phyloP scores from a whole-genome alignment of 2,797 vertebrate species.

The Harpagifer antarcticus region DNA sequence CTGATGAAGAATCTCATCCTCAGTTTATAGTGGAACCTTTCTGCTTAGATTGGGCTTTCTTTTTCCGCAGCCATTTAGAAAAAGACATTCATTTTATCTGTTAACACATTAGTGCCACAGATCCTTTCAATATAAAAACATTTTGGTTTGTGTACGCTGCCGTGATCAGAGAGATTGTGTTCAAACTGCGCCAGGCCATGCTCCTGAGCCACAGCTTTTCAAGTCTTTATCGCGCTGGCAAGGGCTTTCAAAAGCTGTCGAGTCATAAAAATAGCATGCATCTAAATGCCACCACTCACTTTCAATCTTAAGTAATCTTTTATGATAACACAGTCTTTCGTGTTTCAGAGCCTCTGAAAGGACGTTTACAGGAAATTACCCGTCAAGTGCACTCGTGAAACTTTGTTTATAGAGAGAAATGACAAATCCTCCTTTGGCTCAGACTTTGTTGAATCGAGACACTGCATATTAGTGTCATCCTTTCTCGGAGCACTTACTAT shows the following conservation, averaged over 20 bases:
- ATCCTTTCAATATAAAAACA: slow-evolving; percentile 28
- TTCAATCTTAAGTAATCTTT: slow-evolving; percentile 70
- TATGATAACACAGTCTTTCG: slow-evolving; percentile 63
- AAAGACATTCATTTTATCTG: neutral
- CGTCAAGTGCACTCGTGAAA: slow-evolving; percentile 56
- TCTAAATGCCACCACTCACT: slow-evolving; percentile 70
- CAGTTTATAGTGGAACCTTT: neutral
- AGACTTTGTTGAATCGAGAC: slow-evolving; percentile 40
- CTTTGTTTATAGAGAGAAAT: slow-evolving; percentile 65
- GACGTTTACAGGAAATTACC: slow-evolving; percentile 68
- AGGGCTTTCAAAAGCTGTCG: slow-evolving; percentile 74
- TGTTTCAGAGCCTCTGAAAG: slow-evolving; percentile 52
- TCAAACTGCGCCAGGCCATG: slow-evolving; percentile 38
- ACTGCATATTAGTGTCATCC: slow-evolving; percentile 26
- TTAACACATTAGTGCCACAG: neutral
- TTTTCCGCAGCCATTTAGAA: slow-evolving; percentile 14
- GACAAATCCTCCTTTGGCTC: slow-evolving; percentile 54
- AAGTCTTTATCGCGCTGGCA: slow-evolving; percentile 80
- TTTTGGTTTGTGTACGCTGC: slow-evolving; percentile 19
- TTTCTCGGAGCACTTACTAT: neutral
- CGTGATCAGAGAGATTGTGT: slow-evolving; percentile 37
- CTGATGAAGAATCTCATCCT: slow-evolving; percentile 21
- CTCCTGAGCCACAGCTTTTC: slow-evolving; percentile 69
- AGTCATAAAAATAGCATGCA: slow-evolving; percentile 79
- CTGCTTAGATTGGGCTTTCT: slow-evolving; percentile 13